These are phyloP conservation scores for Andrena hattorfiana DNA, from an alignment of 2,888 invertebrate genomes.

Conservation along the genomic window DNA sequence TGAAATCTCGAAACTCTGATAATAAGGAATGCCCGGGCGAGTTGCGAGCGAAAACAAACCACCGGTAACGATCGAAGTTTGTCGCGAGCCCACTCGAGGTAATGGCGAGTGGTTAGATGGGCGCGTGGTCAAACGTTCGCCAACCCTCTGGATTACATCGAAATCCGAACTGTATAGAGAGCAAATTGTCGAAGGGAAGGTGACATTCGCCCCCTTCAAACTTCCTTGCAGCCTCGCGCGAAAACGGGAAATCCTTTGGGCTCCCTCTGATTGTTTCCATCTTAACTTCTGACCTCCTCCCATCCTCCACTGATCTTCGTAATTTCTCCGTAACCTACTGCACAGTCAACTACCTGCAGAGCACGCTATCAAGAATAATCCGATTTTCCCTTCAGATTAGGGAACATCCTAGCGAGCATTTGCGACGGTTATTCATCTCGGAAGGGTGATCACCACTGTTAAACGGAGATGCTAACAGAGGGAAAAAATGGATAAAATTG, in stretches of 20 bases:
- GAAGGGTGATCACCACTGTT: too few relatives aligned
- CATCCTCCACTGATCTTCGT: conserved; percentile 19
- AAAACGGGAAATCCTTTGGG: conserved; percentile 26
- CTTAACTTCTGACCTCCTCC: conserved; percentile 13
- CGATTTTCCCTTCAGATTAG: neutral
- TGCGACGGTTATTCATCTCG: too few relatives aligned
- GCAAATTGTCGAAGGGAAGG: conserved; percentile 37
- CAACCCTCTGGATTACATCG: conserved; percentile 42
- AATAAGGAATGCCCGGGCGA: conserved; percentile 35
- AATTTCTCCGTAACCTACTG: conserved; percentile 1
- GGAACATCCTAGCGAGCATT: neutral
- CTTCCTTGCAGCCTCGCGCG: conserved; percentile 16
- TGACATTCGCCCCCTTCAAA: conserved; percentile 17
- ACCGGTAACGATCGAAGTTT: conserved; percentile 54
- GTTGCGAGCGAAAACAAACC: conserved; percentile 47
- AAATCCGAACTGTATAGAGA: conserved; percentile 45
- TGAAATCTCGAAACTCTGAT: conserved; percentile 51
- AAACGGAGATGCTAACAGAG: neutral
- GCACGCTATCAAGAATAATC: neutral
- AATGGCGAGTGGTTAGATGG: conserved; percentile 54
- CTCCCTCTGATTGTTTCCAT: conserved; percentile 38
- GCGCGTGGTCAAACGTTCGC: conserved; percentile 57
- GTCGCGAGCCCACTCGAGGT: conserved; percentile 40
- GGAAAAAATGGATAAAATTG: neutral
- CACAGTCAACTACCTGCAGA: neutral